Conservation (phyloP, 2,797 vertebrate genomes). For the Crocodylus rhombifer region DNA sequence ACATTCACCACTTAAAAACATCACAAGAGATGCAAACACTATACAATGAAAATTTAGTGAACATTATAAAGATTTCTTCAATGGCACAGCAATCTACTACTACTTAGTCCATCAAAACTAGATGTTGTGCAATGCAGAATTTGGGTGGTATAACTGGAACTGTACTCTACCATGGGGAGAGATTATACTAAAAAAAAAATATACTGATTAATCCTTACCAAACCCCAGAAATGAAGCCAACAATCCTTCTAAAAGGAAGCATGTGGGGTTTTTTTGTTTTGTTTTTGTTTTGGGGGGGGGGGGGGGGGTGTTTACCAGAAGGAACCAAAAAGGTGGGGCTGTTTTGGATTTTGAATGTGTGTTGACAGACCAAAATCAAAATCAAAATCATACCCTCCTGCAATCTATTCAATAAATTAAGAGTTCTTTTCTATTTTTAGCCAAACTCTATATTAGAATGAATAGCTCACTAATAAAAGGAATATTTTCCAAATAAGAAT, state of each 20-base stretch:
- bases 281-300: not conserved
- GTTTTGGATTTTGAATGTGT: constrained; percentile 12
- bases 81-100: not conserved
- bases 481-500: not conserved
- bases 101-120: not conserved
- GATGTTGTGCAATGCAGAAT: not conserved
- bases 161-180: not conserved
- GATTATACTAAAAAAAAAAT: constrained; percentile 22
- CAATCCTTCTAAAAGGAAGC: constrained; percentile 3
- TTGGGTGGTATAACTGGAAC: not conserved
- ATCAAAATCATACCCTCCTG: rapidly evolving
- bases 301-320: not conserved
- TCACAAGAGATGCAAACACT: constrained; percentile 21
- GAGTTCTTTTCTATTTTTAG: not conserved
- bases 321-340: constrained; percentile 2
- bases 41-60: not conserved
- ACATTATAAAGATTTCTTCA: not conserved
- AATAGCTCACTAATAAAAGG: not conserved
- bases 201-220: constrained; percentile 5
- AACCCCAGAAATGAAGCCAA: not conserved
- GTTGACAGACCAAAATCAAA: not conserved
- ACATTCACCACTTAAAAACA: constrained; percentile 7
- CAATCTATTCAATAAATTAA: not conserved
- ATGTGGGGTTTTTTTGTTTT: not conserved
- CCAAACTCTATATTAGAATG: not conserved